Conservation (phyloP, 2,113 vertebrate genomes). For the Pleuronectes platessa region DNA sequence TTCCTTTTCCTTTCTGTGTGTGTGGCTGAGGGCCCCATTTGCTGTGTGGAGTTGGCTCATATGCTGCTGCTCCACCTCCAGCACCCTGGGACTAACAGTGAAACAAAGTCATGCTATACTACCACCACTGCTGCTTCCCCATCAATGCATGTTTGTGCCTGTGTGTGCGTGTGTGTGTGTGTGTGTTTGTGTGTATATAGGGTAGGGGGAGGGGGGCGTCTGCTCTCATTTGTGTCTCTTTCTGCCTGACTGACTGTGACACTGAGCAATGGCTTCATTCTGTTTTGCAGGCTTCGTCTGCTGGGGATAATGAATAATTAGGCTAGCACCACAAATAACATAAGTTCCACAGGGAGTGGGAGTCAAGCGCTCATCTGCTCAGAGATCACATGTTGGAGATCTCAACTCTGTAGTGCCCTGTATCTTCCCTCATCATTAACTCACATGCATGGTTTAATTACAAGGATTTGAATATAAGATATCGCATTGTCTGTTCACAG, state of each 20-base stretch:
- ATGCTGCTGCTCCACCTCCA: conserved; percentile 57
- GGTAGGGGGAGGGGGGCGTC: conserved; percentile 39
- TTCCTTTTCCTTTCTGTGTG: conserved; percentile 5
- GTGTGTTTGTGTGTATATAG: conserved; percentile 15
- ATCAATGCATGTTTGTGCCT: conserved; percentile 50
- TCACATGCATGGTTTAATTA: conserved; percentile 12
- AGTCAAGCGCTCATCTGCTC: conserved; percentile 60
- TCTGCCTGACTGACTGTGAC: conserved; percentile 96
- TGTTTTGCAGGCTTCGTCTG: conserved; percentile 72
- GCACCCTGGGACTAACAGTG: conserved; percentile 57
- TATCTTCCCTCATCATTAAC: conserved; percentile 10
- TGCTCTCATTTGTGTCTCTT: conserved; percentile 86
- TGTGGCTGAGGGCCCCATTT: conserved; percentile 39
- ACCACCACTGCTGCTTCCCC: conserved; percentile 45
- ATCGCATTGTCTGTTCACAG: not conserved
- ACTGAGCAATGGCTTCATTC: conserved; percentile 93
- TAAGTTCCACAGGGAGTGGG: conserved; percentile 60
- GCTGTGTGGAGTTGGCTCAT: conserved; percentile 36
- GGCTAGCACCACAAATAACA: conserved; percentile 71
- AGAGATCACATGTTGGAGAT: conserved; percentile 39
- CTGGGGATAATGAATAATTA: conserved; percentile 81
- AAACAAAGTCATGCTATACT: conserved; percentile 58
- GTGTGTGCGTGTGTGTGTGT: conserved; percentile 32
- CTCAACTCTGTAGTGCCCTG: conserved; percentile 6
- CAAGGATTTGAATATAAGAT: not conserved